Percentiles rank a stretch among this genome's conserved stretches.
Evolutionary conservation across 2,797 vertebrate species (phyloP).

Genomic region (Nyctibius grandis): DNA sequence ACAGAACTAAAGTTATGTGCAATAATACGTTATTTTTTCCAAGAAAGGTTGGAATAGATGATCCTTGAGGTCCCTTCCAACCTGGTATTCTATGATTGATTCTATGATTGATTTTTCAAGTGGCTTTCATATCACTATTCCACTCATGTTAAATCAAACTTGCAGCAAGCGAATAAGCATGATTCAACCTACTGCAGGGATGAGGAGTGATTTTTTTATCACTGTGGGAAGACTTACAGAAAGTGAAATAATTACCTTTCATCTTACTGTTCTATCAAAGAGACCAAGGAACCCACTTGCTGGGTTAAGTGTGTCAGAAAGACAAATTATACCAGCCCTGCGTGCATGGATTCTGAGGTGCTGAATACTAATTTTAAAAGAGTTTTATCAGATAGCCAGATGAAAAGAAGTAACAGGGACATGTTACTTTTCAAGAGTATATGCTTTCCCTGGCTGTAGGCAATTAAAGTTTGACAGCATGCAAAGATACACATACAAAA

Average conservation of each 20-base stretch:
- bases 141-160: neutral
- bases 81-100: too few species aligned
- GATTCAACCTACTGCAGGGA: neutral
- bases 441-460: neutral
- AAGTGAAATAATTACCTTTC: conserved; percentile 29
- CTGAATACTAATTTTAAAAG: conserved; percentile 53
- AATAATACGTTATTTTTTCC: neutral
- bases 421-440: conserved; percentile 53
- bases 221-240: neutral
- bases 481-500: neutral
- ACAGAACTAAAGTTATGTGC: neutral
- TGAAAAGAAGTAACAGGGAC: conserved; percentile 46
- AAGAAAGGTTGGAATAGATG: too few species aligned
- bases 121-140: neutral
- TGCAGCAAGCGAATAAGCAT: neutral
- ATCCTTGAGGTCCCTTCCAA: too few species aligned
- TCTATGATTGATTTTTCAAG: neutral
- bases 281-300: neutral
- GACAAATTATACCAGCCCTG: conserved; percentile 18
- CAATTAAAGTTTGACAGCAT: neutral
- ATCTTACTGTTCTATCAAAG: conserved; percentile 24
- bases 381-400: conserved; percentile 41
- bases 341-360: neutral
- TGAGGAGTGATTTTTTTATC: neutral
- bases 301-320: conserved; percentile 43